These are phyloP conservation scores for Gasteruption jaculator DNA, from an alignment of 2,888 invertebrate species.

Conservation along the genomic window DNA sequence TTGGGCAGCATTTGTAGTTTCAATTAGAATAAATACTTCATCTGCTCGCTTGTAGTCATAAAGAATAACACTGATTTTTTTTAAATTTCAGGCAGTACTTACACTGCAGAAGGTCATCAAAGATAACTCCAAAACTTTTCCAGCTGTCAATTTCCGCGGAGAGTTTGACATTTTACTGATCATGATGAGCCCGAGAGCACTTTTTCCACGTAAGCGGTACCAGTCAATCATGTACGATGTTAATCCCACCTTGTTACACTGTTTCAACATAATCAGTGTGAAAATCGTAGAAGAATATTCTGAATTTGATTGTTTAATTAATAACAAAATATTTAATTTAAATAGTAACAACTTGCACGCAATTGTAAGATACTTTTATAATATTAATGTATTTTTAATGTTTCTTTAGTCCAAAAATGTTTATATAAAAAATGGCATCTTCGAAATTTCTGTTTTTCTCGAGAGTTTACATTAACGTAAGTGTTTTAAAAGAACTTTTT, in stretches of 20 bases:
- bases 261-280: not conserved
- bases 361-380: too few relatives aligned
- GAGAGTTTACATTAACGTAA: too few relatives aligned
- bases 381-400: too few relatives aligned
- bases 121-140: slow-evolving; percentile 35
- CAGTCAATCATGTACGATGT: slow-evolving; percentile 37
- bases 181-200: slow-evolving; percentile 30
- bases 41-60: not conserved
- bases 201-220: slow-evolving; percentile 31
- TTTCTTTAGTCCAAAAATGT: not conserved
- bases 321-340: slow-evolving; percentile 6
- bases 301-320: slow-evolving; percentile 5
- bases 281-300: slow-evolving; percentile 4
- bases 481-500: too few relatives aligned
- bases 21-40: too few relatives aligned
- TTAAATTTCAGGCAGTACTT: slow-evolving; percentile 18
- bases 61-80: not conserved
- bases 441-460: too few relatives aligned
- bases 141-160: slow-evolving; percentile 37
- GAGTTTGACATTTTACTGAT: slow-evolving; percentile 30
- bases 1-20: too few relatives aligned
- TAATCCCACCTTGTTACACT: slow-evolving; percentile 32
- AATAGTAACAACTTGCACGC: too few relatives aligned
- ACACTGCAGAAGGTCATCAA: slow-evolving; percentile 34
- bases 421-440: not conserved